phyloP scores from a whole-genome alignment of 2,888 invertebrate genomes.

The Melieria crassipennis region DNA sequence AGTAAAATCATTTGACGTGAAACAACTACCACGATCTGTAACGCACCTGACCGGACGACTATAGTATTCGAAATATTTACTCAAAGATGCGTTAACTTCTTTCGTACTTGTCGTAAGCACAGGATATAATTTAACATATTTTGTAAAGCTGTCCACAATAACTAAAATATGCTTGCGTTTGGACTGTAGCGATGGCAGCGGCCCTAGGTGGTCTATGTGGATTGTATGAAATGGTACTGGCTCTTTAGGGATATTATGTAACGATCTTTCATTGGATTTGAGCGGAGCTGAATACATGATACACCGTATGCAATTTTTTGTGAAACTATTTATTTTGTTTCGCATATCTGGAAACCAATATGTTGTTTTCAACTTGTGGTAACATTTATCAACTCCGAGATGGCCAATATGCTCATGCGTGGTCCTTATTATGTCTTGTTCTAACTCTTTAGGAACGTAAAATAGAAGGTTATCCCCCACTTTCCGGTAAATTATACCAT shows the following conservation, averaged over 20 bases:
- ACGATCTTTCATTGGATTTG: neutral
- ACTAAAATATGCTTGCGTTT: conserved; percentile 28
- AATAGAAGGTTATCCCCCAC: conserved; percentile 3
- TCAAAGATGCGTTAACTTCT: conserved; percentile 14
- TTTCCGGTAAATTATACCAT: conserved; percentile 27
- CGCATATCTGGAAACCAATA: conserved; percentile 29
- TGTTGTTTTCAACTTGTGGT: conserved; percentile 3
- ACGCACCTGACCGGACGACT: no score
- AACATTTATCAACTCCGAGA: conserved; percentile 23
- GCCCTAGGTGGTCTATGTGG: conserved; percentile 27
- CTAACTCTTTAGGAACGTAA: conserved; percentile 23
- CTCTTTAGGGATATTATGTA: conserved; percentile 21
- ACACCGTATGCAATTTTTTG: conserved; percentile 20
- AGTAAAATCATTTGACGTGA: neutral
- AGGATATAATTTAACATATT: conserved; percentile 26
- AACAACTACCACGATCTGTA: no score
- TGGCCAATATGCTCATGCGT: conserved; percentile 30
- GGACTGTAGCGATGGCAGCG: conserved; percentile 17
- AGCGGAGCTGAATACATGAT: conserved; percentile 15
- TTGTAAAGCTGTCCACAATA: conserved; percentile 31
- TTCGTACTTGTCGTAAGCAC: conserved; percentile 22
- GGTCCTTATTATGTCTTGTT: conserved; percentile 14
- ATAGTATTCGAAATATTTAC: no score
- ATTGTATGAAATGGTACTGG: conserved; percentile 28
- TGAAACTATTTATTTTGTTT: conserved; percentile 19